phyloP scores from a whole-genome alignment of 2,113 vertebrate species.

The Glareola pratincola region DNA sequence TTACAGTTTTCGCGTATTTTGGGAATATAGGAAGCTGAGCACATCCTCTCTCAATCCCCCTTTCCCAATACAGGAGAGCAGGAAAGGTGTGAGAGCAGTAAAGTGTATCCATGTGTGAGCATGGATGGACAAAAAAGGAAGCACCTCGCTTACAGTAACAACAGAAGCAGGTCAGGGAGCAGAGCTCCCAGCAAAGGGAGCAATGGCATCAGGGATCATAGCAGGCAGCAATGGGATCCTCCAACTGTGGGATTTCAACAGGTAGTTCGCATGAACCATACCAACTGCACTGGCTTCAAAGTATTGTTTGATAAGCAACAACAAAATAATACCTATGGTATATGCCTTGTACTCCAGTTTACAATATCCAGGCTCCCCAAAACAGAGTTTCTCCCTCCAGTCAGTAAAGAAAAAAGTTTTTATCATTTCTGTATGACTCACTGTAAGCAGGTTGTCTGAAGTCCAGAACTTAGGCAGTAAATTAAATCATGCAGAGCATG shows the following conservation, averaged over 20 bases:
- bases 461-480: neutral
- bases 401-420: neutral
- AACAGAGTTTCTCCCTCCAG: neutral
- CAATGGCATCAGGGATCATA: neutral
- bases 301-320: neutral
- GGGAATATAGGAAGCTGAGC: neutral
- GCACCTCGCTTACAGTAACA: neutral
- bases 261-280: neutral
- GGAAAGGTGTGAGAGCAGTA: neutral
- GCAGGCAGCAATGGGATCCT: neutral
- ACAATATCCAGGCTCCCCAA: neutral
- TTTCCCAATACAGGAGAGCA: neutral
- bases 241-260: neutral
- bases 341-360: neutral
- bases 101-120: fast-evolving
- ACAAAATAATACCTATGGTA: neutral
- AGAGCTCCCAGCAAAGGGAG: neutral
- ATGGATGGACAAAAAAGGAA: neutral
- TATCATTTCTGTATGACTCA: neutral
- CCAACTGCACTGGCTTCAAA: neutral
- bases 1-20: neutral
- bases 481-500: neutral
- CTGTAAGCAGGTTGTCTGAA: neutral
- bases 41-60: neutral
- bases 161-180: neutral